phyloP scores from a whole-genome alignment of 1,140 invertebrate species.

The Tetramorium parvispinum region DNA sequence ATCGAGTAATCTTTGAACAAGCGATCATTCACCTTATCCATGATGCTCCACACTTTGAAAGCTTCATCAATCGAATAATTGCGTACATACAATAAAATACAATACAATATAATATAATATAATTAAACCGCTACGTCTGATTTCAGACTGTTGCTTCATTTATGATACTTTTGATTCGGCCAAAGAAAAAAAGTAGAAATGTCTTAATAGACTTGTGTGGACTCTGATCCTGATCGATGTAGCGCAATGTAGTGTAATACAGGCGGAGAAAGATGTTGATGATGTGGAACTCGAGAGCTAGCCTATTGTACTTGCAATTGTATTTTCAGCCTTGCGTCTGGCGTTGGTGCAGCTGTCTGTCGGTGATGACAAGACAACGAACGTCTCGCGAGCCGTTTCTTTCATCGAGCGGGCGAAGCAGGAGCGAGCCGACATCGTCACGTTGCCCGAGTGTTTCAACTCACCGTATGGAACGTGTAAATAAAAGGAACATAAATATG shows the following conservation, averaged over 20 bases:
- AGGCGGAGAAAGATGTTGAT: no score
- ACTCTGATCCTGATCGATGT: no score
- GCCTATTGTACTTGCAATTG: neutral
- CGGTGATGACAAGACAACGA: conserved; percentile 90
- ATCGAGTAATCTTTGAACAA: neutral
- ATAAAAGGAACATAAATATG: neutral
- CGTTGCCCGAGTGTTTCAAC: conserved; percentile 97
- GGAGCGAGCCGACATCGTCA: conserved; percentile 91
- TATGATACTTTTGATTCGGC: neutral
- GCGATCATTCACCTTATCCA: neutral
- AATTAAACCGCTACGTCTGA: neutral
- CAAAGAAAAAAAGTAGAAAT: neutral
- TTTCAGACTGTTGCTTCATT: neutral
- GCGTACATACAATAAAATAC: no score
- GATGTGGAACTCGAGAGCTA: neutral
- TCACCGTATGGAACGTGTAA: conserved; percentile 95
- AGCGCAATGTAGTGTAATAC: no score
- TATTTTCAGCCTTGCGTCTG: conserved; percentile 85
- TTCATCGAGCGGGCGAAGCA: conserved; percentile 91
- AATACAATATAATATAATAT: no score
- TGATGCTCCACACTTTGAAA: no score
- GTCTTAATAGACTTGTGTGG: neutral
- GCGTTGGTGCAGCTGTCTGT: conserved; percentile 94
- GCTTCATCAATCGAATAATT: no score
- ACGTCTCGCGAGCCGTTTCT: conserved; percentile 90